Base-by-base conservation (phyloP, 2,888 invertebrate genomes). In the Caenorhabditis drosophilae region DNA sequence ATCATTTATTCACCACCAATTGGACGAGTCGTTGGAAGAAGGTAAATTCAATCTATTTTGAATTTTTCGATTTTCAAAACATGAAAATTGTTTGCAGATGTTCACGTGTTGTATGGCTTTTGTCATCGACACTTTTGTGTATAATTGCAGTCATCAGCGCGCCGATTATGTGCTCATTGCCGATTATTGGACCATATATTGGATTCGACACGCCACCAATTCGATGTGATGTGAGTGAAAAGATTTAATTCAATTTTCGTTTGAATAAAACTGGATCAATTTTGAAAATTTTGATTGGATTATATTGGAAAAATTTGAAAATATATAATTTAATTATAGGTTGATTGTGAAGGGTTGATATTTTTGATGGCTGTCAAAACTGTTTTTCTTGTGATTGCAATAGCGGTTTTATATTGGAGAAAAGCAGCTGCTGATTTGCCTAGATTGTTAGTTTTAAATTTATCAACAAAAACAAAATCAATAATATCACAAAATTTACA, bases 351-450 rank as follows among this genome's bases (percentile, higher is more conserved):
- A 60, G 81, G 79, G 18, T 61, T 73, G 11, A 53, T 81, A 16
- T 68, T 82, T 25, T 48, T 75, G 38, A 64, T 82, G 49, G 70
- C 58, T 18, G 66, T 79, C 22, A 76, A 77, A 64, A 74, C 75
- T 2, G 57, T 81, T 12, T 64, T 81, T n/a, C 66, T 82, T 12
- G 51, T 75, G 34, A 62, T 72, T 45, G 75, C 73, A 11, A 66
- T 75, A 41, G 61, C 68, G 48, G 73, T 75, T 1, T 52, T 77
- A 20, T 76, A 70, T 52, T 75, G 71, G 68, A 57, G 77, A 11
- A 60, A 66, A 40, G 69, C 76, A 2, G 62, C 67, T 34, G 77
- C 79, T 0, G 77, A 78, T 52, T 58, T 81, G 67, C 81, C 81
- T n/a, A 67, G 81, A 46, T 49, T 80, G 40, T 61, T 26, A 47